phyloP scores from a whole-genome alignment of 2,888 invertebrate species.

The Allophyes oxyacanthae region DNA sequence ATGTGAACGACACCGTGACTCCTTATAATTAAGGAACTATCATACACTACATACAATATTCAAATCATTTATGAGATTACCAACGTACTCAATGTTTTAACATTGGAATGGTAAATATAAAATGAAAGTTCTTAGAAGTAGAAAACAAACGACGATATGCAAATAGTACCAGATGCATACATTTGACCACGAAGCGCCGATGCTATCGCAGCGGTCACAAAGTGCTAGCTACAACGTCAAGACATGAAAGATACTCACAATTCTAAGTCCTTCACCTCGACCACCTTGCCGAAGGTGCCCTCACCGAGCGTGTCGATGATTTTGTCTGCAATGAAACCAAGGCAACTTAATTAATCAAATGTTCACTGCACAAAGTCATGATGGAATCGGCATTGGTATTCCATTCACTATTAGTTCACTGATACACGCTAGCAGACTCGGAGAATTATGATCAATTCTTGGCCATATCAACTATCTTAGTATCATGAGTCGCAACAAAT shows the following conservation, averaged over 20 bases:
- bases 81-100: conserved; percentile 15
- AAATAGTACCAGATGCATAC: conserved; percentile 28
- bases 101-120: neutral
- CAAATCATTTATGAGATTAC: conserved; percentile 6
- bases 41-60: conserved; percentile 1
- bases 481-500: conserved; percentile 35
- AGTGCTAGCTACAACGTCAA: conserved; percentile 6
- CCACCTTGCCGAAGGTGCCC: conserved; percentile 99
- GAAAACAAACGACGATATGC: conserved; percentile 23
- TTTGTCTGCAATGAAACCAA: conserved; percentile 97
- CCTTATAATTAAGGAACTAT: conserved; percentile 31
- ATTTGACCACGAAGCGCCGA: conserved; percentile 21
- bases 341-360: conserved; percentile 72
- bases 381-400: conserved; percentile 74
- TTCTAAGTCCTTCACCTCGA: conserved; percentile 98
- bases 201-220: conserved; percentile 29
- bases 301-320: conserved; percentile 99
- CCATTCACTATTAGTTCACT: conserved; percentile 46
- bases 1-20: conserved; percentile 64
- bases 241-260: conserved; percentile 91
- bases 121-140: conserved; percentile 12
- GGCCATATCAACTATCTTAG: conserved; percentile 39
- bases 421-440: conserved; percentile 39
- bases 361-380: conserved; percentile 74
- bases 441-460: conserved; percentile 45